A percentile compares a stretch with the other conserved stretches of the same genome.
phyloP scores from a whole-genome alignment of 2,113 vertebrate species.

The Serinus canaria region DNA sequence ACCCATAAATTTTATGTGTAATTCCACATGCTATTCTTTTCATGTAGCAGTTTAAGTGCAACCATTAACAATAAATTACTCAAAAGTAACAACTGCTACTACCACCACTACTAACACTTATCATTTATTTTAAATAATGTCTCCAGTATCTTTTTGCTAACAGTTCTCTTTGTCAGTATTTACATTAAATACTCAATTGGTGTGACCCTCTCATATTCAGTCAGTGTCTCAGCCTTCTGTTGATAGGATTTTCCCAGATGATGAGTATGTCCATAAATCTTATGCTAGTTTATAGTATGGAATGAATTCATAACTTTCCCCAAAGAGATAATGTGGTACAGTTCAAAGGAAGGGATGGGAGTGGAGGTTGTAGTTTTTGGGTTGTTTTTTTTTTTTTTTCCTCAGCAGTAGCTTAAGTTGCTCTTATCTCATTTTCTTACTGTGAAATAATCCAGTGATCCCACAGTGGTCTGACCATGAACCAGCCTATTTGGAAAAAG shows the following conservation, averaged over 20 bases:
- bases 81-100: neutral
- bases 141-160: neutral
- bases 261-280: conserved; percentile 46
- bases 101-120: neutral
- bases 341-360: conserved; percentile 64
- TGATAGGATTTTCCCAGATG: conserved; percentile 21
- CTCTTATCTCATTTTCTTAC: conserved; percentile 64
- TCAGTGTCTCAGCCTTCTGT: neutral
- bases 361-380: neutral
- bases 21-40: neutral
- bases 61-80: neutral
- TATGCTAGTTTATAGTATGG: neutral
- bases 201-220: neutral
- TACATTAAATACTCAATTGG: neutral
- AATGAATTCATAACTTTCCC: conserved; percentile 49
- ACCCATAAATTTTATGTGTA: neutral
- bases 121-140: neutral
- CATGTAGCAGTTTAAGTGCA: neutral
- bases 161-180: neutral
- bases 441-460: conserved; percentile 65
- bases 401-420: conserved; percentile 59
- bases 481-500: conserved; percentile 55
- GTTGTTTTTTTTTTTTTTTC: neutral
- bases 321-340: conserved; percentile 52
- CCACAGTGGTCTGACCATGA: conserved; percentile 61